Base-by-base conservation (phyloP, 2,888 invertebrate genomes). In the Eubasilissa splendida region DNA sequence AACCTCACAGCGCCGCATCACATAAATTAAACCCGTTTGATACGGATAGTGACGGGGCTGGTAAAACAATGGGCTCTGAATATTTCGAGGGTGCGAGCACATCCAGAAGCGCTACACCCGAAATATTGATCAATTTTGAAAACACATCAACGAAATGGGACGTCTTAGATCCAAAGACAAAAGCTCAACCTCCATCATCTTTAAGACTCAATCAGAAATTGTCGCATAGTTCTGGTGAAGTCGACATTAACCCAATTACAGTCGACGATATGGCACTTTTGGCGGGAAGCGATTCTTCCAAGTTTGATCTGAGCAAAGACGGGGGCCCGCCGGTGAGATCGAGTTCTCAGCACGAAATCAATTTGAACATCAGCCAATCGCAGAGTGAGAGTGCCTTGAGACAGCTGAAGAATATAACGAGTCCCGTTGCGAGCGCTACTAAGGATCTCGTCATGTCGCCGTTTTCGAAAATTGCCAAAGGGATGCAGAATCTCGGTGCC, bases 401-500 rank as follows among this genome's bases (percentile, higher is more conserved):
- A 83, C 93, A 94, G 82, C 88, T 94, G 11, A 93, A 91, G 86
- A 93, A 91, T 84, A 90, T 94, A 4, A 91, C 93, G 0, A 95
- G 94, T 86, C 96, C 96, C 0, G 91, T 92, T 1, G 91, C 92
- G 0, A 91, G 86, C 82, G 88, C 91, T n/a, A 93, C 92, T 8
- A 92, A 92, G 84, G 94, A 92, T 84, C 92, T 93, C 88, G 93
- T 94, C 0, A 85, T 94, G 54, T 94, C 94, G 0, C 95, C 95
- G 0, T 91, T 97, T 50, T 94, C 96, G 0, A 96, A 96, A 87
- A 88, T 97, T 71, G 97, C 97, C 0, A 96, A 96, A 87, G 96
- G 96, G 0, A 94, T 97, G 85, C 96, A 96, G 87, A 95, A 92
- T 85, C 90, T 97, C 75, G 95, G 97, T 0, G 94, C 95, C 12